phyloP scores from a whole-genome alignment of 2,113 vertebrate species.

The Rhinolophus sinicus region DNA sequence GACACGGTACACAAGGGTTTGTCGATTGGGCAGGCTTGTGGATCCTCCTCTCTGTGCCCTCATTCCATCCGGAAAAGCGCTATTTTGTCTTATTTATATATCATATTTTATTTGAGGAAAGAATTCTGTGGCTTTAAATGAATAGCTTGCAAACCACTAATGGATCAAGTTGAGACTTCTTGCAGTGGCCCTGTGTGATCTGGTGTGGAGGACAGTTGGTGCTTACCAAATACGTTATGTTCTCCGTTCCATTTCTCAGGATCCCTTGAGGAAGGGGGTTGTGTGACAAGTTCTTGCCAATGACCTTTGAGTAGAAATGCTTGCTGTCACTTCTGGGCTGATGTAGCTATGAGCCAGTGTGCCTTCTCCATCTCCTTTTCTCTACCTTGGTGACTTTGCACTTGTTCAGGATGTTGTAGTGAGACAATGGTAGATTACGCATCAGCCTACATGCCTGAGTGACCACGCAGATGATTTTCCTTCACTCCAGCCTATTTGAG shows the following conservation, averaged over 20 bases:
- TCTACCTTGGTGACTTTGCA: not conserved
- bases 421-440: not conserved
- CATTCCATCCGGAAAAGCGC: not conserved
- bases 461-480: fast-evolving
- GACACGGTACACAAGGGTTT: fast-evolving
- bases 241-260: not conserved
- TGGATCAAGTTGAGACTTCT: not conserved
- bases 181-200: not conserved
- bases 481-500: not conserved
- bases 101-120: not conserved
- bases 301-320: not conserved
- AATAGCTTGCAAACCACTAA: not conserved
- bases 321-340: not conserved
- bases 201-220: fast-evolving
- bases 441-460: too few relatives aligned
- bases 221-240: not conserved
- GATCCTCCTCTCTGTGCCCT: not conserved
- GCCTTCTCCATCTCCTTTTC: not conserved
- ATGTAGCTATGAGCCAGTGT: not conserved
- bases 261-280: not conserved
- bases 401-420: not conserved
- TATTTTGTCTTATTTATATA: not conserved
- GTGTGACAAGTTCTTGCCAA: not conserved
- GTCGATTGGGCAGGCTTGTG: not conserved
- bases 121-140: not conserved